Percentiles rank a stretch among this genome's conserved stretches.
Conservation (phyloP, 2,888 invertebrate genomes). For the Oligia strigilis region DNA sequence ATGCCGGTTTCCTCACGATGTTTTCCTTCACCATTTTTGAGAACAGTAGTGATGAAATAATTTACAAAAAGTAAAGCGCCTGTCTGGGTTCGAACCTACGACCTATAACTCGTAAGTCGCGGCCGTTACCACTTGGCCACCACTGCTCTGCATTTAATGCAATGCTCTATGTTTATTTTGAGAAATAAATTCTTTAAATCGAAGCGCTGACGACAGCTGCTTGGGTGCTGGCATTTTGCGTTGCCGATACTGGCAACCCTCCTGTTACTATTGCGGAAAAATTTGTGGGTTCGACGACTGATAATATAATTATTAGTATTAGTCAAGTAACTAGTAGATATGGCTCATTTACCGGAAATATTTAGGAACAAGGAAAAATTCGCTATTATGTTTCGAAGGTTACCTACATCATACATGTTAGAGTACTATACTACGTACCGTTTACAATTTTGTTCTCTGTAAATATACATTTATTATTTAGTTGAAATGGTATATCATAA, state of each 20-base stretch:
- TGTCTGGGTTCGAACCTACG: too few relatives aligned
- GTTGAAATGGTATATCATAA: neutral
- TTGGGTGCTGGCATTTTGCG: neutral
- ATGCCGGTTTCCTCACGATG: too few relatives aligned
- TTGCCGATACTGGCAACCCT: neutral
- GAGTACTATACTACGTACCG: neutral
- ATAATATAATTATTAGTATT: constrained; percentile 31
- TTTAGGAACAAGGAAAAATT: constrained; percentile 39
- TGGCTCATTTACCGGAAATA: neutral
- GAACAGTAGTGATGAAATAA: too few relatives aligned
- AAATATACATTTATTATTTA: neutral
- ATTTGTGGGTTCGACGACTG: constrained; percentile 17
- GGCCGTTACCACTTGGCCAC: too few relatives aligned
- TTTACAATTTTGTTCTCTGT: neutral
- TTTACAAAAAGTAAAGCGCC: too few relatives aligned
- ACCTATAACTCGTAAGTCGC: too few relatives aligned
- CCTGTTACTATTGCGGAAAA: neutral
- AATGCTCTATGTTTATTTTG: neutral
- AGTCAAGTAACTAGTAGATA: neutral
- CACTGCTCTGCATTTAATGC: neutral
- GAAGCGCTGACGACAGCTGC: neutral
- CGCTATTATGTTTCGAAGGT: neutral
- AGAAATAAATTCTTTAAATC: neutral
- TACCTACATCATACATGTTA: neutral
- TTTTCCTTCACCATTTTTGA: too few relatives aligned